Conservation (phyloP, 2,888 invertebrate species). For the Cephonodes hylas region DNA sequence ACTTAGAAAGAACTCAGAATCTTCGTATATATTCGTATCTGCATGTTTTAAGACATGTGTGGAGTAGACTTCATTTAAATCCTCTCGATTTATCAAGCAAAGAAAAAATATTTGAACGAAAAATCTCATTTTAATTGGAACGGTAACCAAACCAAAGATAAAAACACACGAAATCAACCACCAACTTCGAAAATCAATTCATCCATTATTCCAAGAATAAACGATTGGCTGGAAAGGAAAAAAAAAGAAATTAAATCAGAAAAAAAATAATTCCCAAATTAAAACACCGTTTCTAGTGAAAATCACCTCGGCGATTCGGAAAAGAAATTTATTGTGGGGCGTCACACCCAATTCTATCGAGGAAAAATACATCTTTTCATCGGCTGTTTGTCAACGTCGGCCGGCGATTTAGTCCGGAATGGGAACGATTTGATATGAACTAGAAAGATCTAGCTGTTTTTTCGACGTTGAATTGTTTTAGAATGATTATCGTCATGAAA, state of each 20-base stretch:
- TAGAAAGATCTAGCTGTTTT: constrained; percentile 39
- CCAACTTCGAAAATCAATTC: background rate
- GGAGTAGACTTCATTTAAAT: too few species aligned
- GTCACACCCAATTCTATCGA: constrained; percentile 65
- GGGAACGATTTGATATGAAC: constrained; percentile 67
- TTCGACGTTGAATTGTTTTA: constrained; percentile 39
- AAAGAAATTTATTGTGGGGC: constrained; percentile 41
- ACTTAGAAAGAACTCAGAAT: too few species aligned
- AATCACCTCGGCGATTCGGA: constrained; percentile 37
- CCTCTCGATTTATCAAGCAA: too few species aligned
- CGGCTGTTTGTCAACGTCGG: constrained; percentile 73
- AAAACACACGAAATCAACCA: background rate
- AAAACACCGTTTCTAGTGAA: constrained; percentile 11
- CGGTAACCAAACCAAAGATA: background rate
- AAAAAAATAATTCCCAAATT: background rate
- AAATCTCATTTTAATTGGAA: too few species aligned
- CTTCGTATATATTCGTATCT: too few species aligned
- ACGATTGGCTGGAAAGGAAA: background rate
- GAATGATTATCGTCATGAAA: too few species aligned
- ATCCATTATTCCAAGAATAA: background rate
- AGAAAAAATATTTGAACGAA: too few species aligned
- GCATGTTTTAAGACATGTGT: too few species aligned
- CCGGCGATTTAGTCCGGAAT: constrained; percentile 60
- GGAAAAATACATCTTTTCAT: constrained; percentile 73
- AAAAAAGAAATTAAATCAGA: background rate